phyloP scores from a whole-genome alignment of 2,888 invertebrate species.

The Chaitophorus viminalis region DNA sequence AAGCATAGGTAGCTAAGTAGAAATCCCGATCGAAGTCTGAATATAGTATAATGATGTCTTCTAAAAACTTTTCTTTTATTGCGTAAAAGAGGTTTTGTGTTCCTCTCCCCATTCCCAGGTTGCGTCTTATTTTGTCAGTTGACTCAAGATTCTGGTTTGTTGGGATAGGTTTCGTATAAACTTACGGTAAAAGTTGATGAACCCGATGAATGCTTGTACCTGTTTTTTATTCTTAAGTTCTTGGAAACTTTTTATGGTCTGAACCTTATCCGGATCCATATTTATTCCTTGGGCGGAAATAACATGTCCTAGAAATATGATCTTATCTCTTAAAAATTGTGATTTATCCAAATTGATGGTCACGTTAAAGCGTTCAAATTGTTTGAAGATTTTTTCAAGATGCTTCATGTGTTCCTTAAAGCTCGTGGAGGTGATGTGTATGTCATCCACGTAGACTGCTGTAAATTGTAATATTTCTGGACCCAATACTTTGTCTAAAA shows the following conservation, averaged over 20 bases:
- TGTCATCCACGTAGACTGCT: too few relatives aligned
- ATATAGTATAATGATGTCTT: not conserved
- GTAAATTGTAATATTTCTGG: not conserved
- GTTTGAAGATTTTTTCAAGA: not conserved
- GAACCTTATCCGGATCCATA: not conserved
- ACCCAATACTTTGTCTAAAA: not conserved
- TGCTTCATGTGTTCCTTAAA: too few relatives aligned
- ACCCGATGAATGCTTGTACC: not conserved
- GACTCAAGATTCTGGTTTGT: not conserved
- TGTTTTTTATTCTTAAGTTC: constrained; percentile 30
- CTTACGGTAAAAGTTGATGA: constrained; percentile 8
- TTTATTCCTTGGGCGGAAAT: not conserved
- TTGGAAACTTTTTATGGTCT: not conserved
- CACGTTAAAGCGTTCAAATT: not conserved
- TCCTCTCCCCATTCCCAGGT: not conserved
- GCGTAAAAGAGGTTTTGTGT: not conserved
- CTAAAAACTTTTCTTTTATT: not conserved
- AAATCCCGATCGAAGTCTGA: not conserved
- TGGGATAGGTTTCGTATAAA: not conserved
- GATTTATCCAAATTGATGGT: not conserved
- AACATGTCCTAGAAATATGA: not conserved
- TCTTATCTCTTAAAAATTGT: not conserved
- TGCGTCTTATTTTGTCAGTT: not conserved
- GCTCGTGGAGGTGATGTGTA: too few relatives aligned
- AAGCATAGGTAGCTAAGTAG: not conserved